phyloP scores from a whole-genome alignment of 2,113 vertebrate species.

The Prietella phreatophila region DNA sequence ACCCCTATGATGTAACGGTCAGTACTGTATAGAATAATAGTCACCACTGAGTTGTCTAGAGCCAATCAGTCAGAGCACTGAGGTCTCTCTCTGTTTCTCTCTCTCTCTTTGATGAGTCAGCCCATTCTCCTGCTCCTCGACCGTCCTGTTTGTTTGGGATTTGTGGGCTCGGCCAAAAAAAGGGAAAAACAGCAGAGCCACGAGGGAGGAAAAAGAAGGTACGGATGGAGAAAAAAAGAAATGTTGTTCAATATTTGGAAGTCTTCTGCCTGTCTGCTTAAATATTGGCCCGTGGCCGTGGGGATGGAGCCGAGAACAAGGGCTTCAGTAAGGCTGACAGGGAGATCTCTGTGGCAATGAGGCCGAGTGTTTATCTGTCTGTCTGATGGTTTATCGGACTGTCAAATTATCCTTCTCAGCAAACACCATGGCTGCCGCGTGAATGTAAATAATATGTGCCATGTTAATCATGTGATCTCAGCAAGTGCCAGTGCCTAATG shows the following conservation, averaged over 20 bases:
- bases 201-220: slow-evolving; percentile 62
- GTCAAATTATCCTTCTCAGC: slow-evolving; percentile 80
- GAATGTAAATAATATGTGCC: slow-evolving; percentile 72
- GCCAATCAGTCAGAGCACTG: neutral
- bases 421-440: slow-evolving; percentile 70
- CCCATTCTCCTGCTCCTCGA: slow-evolving; percentile 42
- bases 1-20: slow-evolving; percentile 5
- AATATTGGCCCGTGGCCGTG: slow-evolving; percentile 78
- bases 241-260: slow-evolving; percentile 81
- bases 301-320: slow-evolving; percentile 71
- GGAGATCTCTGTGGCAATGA: slow-evolving; percentile 75
- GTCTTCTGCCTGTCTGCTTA: slow-evolving; percentile 79
- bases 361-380: slow-evolving; percentile 74
- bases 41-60: slow-evolving; percentile 31
- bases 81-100: slow-evolving; percentile 9
- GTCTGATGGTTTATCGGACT: slow-evolving; percentile 81
- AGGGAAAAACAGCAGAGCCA: slow-evolving; percentile 64
- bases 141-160: slow-evolving; percentile 57
- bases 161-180: slow-evolving; percentile 49
- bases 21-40: neutral
- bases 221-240: slow-evolving; percentile 53
- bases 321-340: slow-evolving; percentile 77
- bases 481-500: slow-evolving; percentile 3
- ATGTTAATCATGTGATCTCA: slow-evolving; percentile 64
- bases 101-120: slow-evolving; percentile 55